Conservation (phyloP, 1,140 invertebrate species). For the Amphibalanus amphitrite region DNA sequence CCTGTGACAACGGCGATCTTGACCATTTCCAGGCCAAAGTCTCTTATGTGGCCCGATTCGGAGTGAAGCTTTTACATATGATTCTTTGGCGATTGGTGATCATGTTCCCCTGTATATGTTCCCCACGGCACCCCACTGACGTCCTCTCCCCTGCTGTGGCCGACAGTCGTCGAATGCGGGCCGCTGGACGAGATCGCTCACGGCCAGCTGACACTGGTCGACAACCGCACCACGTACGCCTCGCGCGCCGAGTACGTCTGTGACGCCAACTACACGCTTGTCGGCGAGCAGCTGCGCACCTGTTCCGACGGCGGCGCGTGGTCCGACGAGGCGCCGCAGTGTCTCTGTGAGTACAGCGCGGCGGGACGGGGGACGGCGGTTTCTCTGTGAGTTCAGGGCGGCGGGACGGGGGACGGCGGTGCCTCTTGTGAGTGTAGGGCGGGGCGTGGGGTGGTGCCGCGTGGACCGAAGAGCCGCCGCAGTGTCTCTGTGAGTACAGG, state of each 20-base stretch:
- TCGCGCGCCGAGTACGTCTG: conserved; percentile 56
- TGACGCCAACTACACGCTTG: conserved; percentile 63
- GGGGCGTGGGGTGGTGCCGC: no score
- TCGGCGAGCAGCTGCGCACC: conserved; percentile 48
- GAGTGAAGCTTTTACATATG: no score
- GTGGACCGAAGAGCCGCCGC: conserved; percentile 60
- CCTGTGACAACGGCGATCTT: no score
- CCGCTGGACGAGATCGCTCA: conserved; percentile 46
- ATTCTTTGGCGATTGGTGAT: no score
- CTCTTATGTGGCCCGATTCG: no score
- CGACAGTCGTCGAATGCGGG: conserved; percentile 65
- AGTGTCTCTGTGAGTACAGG: conserved; percentile 55
- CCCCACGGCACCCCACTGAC: background rate
- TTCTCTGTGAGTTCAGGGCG: conserved; percentile 51
- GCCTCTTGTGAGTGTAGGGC: no score
- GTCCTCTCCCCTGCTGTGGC: background rate
- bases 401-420: no score
- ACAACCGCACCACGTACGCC: conserved; percentile 47
- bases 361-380: no score
- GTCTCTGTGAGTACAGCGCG: conserved; percentile 51
- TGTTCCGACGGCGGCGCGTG: conserved; percentile 63
- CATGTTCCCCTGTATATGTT: no score
- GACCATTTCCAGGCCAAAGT: no score
- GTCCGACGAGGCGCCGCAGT: conserved; percentile 57
- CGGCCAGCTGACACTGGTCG: conserved; percentile 45